These are phyloP conservation scores for Meandrusa payeni DNA, from an alignment of 2,888 invertebrate genomes.

Conservation along the genomic window DNA sequence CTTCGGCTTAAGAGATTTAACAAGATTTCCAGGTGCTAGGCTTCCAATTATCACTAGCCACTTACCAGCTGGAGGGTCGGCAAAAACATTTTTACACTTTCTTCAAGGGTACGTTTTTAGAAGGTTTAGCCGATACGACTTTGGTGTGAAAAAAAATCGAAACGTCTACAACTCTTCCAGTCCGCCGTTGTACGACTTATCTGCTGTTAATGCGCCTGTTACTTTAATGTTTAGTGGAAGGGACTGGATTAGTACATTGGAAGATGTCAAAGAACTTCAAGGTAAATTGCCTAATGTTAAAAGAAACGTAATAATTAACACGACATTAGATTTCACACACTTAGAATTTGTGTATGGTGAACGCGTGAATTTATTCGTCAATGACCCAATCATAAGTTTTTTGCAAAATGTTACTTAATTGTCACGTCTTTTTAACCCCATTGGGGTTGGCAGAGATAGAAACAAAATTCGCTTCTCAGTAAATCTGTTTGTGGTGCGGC, in stretches of 20 bases:
- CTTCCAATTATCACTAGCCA: slow-evolving; percentile 60
- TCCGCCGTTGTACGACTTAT: slow-evolving; percentile 56
- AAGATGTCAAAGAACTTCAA: slow-evolving; percentile 46
- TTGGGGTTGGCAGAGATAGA: too few relatives aligned
- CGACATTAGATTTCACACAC: slow-evolving; percentile 57
- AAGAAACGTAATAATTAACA: slow-evolving; percentile 44
- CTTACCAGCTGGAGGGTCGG: slow-evolving; percentile 58
- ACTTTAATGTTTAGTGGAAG: slow-evolving; percentile 54
- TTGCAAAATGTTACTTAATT: too few relatives aligned
- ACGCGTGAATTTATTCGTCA: slow-evolving; percentile 50
- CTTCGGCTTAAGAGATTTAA: slow-evolving; percentile 52
- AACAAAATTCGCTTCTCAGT: neutral
- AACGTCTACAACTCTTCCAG: slow-evolving; percentile 40
- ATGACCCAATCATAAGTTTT: slow-evolving; percentile 48
- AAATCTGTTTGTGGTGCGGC: too few relatives aligned
- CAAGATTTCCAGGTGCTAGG: slow-evolving; percentile 45
- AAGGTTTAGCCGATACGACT: slow-evolving; percentile 58
- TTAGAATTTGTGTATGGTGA: slow-evolving; percentile 64
- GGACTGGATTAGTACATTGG: slow-evolving; percentile 57
- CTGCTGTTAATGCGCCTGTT: slow-evolving; percentile 48
- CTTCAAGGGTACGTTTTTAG: slow-evolving; percentile 55
- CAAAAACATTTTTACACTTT: slow-evolving; percentile 57
- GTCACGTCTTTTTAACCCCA: too few relatives aligned
- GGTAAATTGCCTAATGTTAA: slow-evolving; percentile 46
- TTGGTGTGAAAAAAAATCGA: slow-evolving; percentile 44